phyloP scores from a whole-genome alignment of 1,140 invertebrate species.

The Meloidogyne floridensis region DNA sequence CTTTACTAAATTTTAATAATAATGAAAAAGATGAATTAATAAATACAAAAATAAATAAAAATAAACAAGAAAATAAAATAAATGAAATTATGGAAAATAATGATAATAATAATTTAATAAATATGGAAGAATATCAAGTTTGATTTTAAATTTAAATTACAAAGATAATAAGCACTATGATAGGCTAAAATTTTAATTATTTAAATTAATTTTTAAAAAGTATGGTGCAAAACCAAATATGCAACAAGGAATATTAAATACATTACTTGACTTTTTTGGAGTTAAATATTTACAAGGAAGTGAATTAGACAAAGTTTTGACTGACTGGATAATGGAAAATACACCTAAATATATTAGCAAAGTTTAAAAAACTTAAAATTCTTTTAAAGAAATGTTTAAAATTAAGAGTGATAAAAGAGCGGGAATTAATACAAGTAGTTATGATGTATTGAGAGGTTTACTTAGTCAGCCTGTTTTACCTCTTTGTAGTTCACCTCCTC shows the following conservation, averaged over 20 bases:
- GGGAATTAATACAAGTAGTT: constrained; percentile 14
- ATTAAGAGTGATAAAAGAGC: background rate
- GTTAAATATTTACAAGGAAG: constrained; percentile 23
- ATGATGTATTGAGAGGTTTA: constrained; percentile 49
- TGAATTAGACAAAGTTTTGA: constrained; percentile 35
- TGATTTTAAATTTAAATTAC: background rate
- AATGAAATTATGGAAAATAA: background rate
- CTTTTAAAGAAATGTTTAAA: background rate
- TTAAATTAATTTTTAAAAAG: constrained; percentile 24
- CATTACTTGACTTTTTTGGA: constrained; percentile 37
- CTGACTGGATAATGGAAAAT: constrained; percentile 39
- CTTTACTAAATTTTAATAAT: constrained; percentile 2
- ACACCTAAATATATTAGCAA: constrained; percentile 29
- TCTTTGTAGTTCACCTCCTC: constrained; percentile 60
- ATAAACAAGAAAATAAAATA: background rate
- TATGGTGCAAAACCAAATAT: constrained; percentile 42
- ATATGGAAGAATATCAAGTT: constrained; percentile 16
- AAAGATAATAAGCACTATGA: background rate
- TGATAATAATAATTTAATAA: background rate
- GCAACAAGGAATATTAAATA: constrained; percentile 40
- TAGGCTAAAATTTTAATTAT: background rate
- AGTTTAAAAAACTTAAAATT: constrained; percentile 7
- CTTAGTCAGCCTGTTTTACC: constrained; percentile 59
- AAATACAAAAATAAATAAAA: background rate
- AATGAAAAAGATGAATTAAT: background rate